Conservation (phyloP, 2,113 vertebrate species). For the Chloebia gouldiae region DNA sequence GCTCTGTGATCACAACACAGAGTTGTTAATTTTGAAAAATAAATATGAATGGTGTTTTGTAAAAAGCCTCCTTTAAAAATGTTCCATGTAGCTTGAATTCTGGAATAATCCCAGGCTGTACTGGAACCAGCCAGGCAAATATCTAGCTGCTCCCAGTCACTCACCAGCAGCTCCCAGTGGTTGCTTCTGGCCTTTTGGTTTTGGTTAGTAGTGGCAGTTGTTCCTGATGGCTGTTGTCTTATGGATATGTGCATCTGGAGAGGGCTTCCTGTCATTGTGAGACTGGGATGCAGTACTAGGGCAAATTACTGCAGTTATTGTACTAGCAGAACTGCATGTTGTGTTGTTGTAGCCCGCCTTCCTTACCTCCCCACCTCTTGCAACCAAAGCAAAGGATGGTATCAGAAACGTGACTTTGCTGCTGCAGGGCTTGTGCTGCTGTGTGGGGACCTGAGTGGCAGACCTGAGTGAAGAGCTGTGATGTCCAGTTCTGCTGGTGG, state of each 20-base stretch:
- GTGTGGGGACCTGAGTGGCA: neutral
- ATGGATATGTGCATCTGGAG: too few species aligned
- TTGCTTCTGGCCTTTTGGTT: neutral
- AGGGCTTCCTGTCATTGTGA: neutral
- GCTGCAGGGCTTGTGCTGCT: neutral
- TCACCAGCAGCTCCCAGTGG: neutral
- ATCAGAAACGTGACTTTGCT: neutral
- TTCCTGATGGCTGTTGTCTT: neutral
- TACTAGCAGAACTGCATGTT: neutral
- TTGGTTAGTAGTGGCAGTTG: neutral
- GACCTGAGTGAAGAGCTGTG: too few species aligned
- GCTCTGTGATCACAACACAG: neutral
- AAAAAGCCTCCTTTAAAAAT: neutral
- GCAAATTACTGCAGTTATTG: neutral
- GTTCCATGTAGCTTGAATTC: neutral
- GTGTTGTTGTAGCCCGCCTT: neutral
- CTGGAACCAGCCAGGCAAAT: neutral
- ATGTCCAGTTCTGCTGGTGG: neutral
- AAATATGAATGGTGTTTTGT: neutral
- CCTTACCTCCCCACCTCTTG: neutral
- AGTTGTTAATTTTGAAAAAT: constrained; percentile 34
- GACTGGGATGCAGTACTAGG: neutral
- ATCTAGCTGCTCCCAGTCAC: neutral
- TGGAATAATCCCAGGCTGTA: neutral
- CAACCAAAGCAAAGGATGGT: neutral